Percentiles rank a stretch among this genome's conserved stretches.
These are phyloP conservation scores for Eumaeus atala DNA, from an alignment of 1,140 invertebrate genomes.

Conservation along the genomic window DNA sequence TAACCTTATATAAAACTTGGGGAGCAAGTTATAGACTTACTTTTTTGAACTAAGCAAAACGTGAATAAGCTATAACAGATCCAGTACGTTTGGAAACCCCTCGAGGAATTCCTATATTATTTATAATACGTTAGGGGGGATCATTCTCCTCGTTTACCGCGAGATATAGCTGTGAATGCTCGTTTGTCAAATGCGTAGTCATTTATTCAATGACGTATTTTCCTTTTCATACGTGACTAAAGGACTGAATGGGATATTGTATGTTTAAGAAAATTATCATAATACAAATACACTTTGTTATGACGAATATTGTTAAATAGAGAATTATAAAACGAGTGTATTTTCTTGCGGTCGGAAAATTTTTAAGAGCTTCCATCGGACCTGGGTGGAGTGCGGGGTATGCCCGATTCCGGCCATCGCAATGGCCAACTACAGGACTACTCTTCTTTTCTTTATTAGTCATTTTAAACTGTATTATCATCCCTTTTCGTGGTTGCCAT, in stretches of 20 bases:
- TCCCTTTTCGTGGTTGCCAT: too few species aligned
- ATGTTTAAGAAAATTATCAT: constrained; percentile 14
- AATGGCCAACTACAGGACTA: too few species aligned
- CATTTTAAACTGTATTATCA: too few species aligned
- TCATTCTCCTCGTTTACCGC: constrained; percentile 66
- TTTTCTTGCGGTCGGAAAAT: too few species aligned
- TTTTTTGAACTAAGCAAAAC: constrained; percentile 39
- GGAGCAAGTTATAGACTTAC: constrained; percentile 19
- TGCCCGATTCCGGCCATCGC: too few species aligned
- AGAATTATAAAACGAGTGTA: too few species aligned
- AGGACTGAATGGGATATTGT: constrained; percentile 31
- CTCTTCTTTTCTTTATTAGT: too few species aligned
- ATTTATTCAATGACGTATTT: constrained; percentile 70
- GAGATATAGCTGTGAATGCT: constrained; percentile 66
- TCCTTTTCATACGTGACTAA: constrained; percentile 53
- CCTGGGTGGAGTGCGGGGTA: too few species aligned
- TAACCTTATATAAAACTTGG: constrained; percentile 1
- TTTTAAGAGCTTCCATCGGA: too few species aligned
- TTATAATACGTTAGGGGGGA: constrained; percentile 69
- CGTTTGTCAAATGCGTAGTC: constrained; percentile 72
- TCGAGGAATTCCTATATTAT: constrained; percentile 63
- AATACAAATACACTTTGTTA: constrained; percentile 2
- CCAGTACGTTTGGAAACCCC: constrained; percentile 58
- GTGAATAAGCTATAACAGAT: constrained; percentile 48
- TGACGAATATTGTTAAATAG: neutral